phyloP scores from a whole-genome alignment of 1,140 invertebrate species.

The Brachionus asplanchnoidis region DNA sequence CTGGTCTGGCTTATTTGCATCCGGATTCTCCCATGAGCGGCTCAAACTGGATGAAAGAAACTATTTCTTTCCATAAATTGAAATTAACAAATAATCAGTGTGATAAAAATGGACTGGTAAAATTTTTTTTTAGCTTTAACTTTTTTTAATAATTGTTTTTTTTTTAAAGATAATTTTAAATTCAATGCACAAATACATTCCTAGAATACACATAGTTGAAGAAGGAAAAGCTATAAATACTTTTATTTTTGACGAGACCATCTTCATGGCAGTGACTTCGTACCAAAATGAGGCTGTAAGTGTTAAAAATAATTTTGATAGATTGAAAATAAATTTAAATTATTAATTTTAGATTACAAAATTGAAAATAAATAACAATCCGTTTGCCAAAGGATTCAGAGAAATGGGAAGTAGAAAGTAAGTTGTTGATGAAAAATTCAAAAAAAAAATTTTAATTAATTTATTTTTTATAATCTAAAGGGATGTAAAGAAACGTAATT shows the following conservation, averaged over 20 bases:
- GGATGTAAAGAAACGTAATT: background rate
- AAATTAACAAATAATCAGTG: constrained; percentile 40
- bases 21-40: constrained; percentile 34
- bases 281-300: constrained; percentile 54
- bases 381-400: constrained; percentile 43
- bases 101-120: background rate
- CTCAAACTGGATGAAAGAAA: constrained; percentile 36
- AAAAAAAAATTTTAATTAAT: background rate
- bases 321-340: background rate
- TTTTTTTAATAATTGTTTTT: background rate
- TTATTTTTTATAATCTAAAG: background rate
- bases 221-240: constrained; percentile 71
- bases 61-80: constrained; percentile 37
- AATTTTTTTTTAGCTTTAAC: background rate
- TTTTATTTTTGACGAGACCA: constrained; percentile 98
- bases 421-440: background rate
- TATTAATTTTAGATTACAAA: constrained; percentile 44
- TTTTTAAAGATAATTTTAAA: constrained; percentile 80
- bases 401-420: constrained; percentile 40
- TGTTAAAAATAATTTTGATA: background rate
- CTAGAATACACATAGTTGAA: constrained; percentile 92
- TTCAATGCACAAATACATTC: constrained; percentile 99
- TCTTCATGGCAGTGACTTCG: constrained; percentile 77
- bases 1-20: constrained; percentile 24
- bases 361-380: constrained; percentile 43